phyloP scores from a whole-genome alignment of 2,888 invertebrate species.

The Hofmannophila pseudospretella region DNA sequence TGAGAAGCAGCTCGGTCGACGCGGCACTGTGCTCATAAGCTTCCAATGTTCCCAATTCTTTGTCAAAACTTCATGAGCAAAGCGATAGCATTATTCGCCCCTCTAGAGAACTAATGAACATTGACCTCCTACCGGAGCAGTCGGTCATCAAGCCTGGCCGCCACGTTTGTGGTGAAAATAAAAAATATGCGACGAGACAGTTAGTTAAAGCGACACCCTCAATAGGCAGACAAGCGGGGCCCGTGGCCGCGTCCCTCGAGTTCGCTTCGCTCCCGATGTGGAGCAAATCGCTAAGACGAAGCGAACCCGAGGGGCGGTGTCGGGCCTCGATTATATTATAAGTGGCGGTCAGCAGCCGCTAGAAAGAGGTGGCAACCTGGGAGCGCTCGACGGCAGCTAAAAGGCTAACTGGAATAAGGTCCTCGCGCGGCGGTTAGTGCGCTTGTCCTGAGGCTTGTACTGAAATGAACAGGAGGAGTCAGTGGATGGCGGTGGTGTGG shows the following conservation, averaged over 20 bases:
- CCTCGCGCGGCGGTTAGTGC: conserved; percentile 62
- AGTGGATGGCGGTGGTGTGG: conserved; percentile 15
- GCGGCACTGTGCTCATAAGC: too few species aligned
- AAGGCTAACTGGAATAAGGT: conserved; percentile 51
- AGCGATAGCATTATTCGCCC: background rate
- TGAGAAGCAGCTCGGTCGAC: too few species aligned
- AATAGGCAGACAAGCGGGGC: conserved; percentile 39
- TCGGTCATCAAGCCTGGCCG: too few species aligned
- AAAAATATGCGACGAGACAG: conserved; percentile 9
- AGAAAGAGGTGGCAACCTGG: conserved; percentile 64
- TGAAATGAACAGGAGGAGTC: conserved; percentile 63
- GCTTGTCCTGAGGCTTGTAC: conserved; percentile 75
- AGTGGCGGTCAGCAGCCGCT: conserved; percentile 38
- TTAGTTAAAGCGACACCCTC: conserved; percentile 66
- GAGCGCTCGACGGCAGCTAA: conserved; percentile 44
- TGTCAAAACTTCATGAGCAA: background rate
- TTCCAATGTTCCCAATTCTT: background rate
- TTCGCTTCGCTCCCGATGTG: background rate
- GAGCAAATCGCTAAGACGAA: too few species aligned
- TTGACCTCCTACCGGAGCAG: too few species aligned
- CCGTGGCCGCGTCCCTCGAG: background rate
- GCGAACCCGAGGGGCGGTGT: background rate
- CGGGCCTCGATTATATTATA: conserved; percentile 13
- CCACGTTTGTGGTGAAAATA: too few species aligned
- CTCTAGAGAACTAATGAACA: background rate